Conservation (phyloP, 2,113 vertebrate species). For the Calyptomena viridis region DNA sequence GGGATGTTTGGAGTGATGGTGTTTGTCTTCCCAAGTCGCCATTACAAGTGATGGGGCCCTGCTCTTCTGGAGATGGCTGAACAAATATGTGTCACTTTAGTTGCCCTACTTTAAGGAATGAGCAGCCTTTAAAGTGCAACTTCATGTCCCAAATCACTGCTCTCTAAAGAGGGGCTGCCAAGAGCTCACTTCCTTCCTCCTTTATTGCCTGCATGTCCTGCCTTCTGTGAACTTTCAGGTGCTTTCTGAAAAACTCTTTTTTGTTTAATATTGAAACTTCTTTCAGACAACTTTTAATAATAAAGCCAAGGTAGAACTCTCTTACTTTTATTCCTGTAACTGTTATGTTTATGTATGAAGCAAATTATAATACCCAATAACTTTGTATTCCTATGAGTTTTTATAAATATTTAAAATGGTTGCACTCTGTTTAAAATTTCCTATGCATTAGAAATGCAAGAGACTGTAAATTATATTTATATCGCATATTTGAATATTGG, state of each 20-base stretch:
- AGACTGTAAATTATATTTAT: constrained; percentile 37
- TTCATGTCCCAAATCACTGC: background rate
- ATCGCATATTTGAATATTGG: background rate
- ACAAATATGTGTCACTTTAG: background rate
- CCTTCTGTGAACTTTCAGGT: background rate
- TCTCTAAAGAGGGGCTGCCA: background rate
- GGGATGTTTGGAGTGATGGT: background rate
- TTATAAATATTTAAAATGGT: constrained; percentile 48
- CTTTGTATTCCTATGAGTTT: background rate
- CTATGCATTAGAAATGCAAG: constrained; percentile 11
- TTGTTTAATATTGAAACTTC: background rate
- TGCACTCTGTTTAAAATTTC: background rate
- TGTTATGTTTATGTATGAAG: constrained; percentile 38
- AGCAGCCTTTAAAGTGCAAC: background rate
- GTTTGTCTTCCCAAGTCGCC: background rate
- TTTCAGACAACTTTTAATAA: background rate
- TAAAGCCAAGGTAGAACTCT: background rate
- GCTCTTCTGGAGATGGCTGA: background rate
- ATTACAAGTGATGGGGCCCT: no score
- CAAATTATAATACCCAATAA: constrained; percentile 32
- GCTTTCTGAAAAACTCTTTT: background rate
- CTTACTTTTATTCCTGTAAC: background rate
- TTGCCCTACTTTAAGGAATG: background rate
- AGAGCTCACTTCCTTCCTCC: background rate
- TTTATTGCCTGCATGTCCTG: background rate